Conservation (phyloP, 2,797 vertebrate genomes). For the Bovichtus variegatus region DNA sequence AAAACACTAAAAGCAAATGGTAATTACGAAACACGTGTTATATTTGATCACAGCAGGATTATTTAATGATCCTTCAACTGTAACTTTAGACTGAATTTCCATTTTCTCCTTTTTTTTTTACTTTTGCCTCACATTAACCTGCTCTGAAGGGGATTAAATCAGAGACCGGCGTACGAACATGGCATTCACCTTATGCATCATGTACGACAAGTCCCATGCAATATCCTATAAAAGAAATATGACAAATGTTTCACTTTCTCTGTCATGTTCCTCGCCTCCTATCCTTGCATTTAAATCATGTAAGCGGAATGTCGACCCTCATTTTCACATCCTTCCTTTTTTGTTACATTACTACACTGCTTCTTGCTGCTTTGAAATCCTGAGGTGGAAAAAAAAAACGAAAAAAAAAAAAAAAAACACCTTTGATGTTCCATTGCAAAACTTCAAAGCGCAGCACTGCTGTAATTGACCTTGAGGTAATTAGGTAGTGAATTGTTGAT, state of each 20-base stretch:
- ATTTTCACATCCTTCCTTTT: constrained; percentile 66
- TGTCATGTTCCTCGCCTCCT: constrained; percentile 17
- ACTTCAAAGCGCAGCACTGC: constrained; percentile 77
- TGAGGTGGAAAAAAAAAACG: constrained; percentile 49
- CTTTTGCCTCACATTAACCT: constrained; percentile 1
- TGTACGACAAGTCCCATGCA: constrained; percentile 30
- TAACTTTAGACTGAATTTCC: not conserved
- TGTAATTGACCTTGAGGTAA: constrained; percentile 82
- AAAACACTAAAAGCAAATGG: constrained; percentile 28
- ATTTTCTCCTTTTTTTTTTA: not conserved
- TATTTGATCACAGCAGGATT: constrained; percentile 30
- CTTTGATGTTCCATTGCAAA: constrained; percentile 80
- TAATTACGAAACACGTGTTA: constrained; percentile 31
- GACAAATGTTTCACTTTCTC: constrained; percentile 45
- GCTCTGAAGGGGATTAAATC: constrained; percentile 14
- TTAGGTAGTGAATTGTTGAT: constrained; percentile 75
- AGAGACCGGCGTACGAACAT: constrained; percentile 15
- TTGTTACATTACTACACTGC: constrained; percentile 58
- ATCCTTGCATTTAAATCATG: constrained; percentile 41
- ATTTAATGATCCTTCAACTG: constrained; percentile 9
- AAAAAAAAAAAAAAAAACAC: constrained; percentile 58
- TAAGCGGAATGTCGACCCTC: constrained; percentile 52
- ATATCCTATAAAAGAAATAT: constrained; percentile 53
- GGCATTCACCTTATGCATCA: constrained; percentile 32
- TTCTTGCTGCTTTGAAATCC: constrained; percentile 77